Percentiles rank a stretch among this genome's conserved stretches.
phyloP scores from a whole-genome alignment of 2,797 vertebrate species.

The Zenarchopterus dispar region DNA sequence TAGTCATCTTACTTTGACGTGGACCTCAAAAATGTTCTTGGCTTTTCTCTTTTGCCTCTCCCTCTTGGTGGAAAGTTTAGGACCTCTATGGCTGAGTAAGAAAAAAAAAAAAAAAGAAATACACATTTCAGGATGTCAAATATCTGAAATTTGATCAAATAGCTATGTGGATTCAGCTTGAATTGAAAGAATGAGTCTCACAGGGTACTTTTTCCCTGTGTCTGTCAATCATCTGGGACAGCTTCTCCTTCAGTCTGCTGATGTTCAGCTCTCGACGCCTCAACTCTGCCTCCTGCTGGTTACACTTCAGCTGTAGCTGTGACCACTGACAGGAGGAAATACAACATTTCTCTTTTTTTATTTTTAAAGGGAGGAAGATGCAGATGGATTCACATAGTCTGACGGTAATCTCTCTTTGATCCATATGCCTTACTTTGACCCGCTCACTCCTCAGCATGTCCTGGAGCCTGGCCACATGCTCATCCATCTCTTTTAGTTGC shows the following conservation, averaged over 20 bases:
- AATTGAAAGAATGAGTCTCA: slow-evolving; percentile 45
- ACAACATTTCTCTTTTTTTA: neutral
- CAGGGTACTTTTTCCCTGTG: slow-evolving; percentile 60
- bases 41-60: slow-evolving; percentile 44
- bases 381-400: neutral
- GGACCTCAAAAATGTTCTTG: slow-evolving; percentile 32
- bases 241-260: slow-evolving; percentile 72
- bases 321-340: slow-evolving; percentile 40
- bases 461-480: slow-evolving; percentile 73
- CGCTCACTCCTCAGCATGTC: slow-evolving; percentile 70
- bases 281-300: slow-evolving; percentile 75
- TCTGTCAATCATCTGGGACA: slow-evolving; percentile 68
- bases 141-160: neutral
- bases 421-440: slow-evolving; percentile 61
- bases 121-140: neutral
- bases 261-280: slow-evolving; percentile 71
- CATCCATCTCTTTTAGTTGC: slow-evolving; percentile 70
- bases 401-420: neutral
- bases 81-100: slow-evolving; percentile 74
- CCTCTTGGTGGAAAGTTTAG: slow-evolving; percentile 65
- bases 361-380: neutral
- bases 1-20: slow-evolving; percentile 44
- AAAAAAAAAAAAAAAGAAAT: neutral
- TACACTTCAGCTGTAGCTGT: slow-evolving; percentile 69
- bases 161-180: neutral